Evolutionary conservation across 2,888 invertebrate species (phyloP).

Genomic region (Tuta absoluta): DNA sequence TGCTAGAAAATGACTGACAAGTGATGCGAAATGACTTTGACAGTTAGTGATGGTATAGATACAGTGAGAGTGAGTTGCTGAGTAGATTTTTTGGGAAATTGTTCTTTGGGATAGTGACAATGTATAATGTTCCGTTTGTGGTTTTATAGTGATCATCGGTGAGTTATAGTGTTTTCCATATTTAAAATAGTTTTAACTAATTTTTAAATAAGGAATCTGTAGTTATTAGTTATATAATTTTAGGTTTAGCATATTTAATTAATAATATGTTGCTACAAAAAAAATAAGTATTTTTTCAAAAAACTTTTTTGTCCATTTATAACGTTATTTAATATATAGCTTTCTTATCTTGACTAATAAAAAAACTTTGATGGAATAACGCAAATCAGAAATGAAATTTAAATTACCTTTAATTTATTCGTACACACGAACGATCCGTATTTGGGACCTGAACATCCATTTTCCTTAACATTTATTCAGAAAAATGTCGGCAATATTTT

Average conservation of each 20-base stretch:
- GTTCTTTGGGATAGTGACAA: slow-evolving; percentile 39
- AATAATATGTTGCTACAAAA: too few relatives aligned
- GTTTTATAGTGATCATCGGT: slow-evolving; percentile 79
- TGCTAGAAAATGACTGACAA: slow-evolving; percentile 24
- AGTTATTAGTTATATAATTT: too few relatives aligned
- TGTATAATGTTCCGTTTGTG: slow-evolving; percentile 67
- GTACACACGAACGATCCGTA: not conserved
- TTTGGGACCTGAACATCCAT: not conserved
- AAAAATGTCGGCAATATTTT: slow-evolving; percentile 8
- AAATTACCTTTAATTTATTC: not conserved
- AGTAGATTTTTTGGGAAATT: slow-evolving; percentile 33
- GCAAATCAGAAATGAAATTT: not conserved
- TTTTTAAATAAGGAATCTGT: not conserved
- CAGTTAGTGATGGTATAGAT: slow-evolving; percentile 50
- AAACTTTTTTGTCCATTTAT: too few relatives aligned
- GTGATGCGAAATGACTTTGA: slow-evolving; percentile 61
- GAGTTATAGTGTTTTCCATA: slow-evolving; percentile 43
- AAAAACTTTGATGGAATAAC: not conserved
- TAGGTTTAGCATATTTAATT: too few relatives aligned
- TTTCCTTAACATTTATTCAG: not conserved
- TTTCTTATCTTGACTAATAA: too few relatives aligned
- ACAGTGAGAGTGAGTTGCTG: slow-evolving; percentile 63
- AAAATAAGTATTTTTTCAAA: too few relatives aligned
- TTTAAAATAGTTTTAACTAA: not conserved
- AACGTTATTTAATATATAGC: too few relatives aligned